Base-by-base conservation (phyloP, 1,140 invertebrate genomes). In the Pogonomyrmex californicus region DNA sequence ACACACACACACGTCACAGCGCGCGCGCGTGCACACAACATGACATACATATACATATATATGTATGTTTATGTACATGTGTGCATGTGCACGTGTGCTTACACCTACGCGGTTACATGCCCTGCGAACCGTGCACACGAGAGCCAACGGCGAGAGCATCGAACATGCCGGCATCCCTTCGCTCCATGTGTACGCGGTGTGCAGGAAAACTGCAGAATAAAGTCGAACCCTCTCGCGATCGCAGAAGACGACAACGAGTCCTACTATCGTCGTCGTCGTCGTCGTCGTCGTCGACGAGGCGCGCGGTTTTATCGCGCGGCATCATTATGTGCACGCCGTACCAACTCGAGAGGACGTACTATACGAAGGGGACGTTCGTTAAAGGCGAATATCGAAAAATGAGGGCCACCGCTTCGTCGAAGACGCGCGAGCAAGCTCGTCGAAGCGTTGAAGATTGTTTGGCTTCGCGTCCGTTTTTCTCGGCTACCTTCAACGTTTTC, bases 41-140 rank as follows among this genome's bases (percentile, higher is more conserved):
- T 23, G 23, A 17, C n/a, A 10, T 38, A 58, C 54, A 36, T 49
- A 41, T 49, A 41, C n/a, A 9, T 70, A 51, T n/a, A 17, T 44
- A 49, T 23, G 23, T 60, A 71, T 60, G 17, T 75, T 62, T 85
- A 78, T 87, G 76, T 78, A 65, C 63, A 60, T 65, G 56, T 12
- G 71, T 68, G 62, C 47, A 47, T 86, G 78, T 36, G 66, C 49
- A 71, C 17, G 73, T 68, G 66, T 68, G 68, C 91, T 91, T 91
- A 89, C 88, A 91, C 85, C 90, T 87, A 91, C 88, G 87, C 85
- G 79, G 71, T 87, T 91, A 87, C 90, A 88, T 83, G 81, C 60
- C 71, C 65, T 88, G 65, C 79, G 82, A 86, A 89, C 81, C 83
- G 82, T 91, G 38, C 75, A 73, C 86, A 81, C 85, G 77, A 81